phyloP scores from a whole-genome alignment of 2,113 vertebrate genomes.

The Paramormyrops kingsleyae region DNA sequence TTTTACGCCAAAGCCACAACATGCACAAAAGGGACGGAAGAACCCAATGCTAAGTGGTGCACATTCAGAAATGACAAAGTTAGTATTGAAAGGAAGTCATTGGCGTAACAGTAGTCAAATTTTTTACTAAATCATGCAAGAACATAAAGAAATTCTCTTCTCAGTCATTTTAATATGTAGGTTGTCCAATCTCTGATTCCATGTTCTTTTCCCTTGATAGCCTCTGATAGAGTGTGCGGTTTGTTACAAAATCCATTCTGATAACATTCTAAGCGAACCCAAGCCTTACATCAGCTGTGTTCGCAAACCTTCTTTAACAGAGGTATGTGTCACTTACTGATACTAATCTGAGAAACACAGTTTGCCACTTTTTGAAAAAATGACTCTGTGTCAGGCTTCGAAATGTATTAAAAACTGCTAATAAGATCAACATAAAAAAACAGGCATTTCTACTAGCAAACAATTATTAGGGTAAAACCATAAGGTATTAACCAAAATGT shows the following conservation, averaged over 20 bases:
- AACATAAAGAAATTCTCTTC: not conserved
- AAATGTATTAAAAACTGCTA: not conserved
- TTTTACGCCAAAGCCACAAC: conserved; percentile 57
- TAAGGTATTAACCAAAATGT: not conserved
- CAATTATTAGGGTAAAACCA: not conserved
- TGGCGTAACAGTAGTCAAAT: not conserved
- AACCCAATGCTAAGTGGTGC: conserved; percentile 33
- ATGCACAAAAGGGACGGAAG: conserved; percentile 43
- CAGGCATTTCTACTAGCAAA: not conserved
- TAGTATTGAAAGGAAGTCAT: conserved; percentile 20
- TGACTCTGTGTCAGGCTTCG: not conserved
- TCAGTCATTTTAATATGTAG: not conserved
- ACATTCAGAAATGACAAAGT: conserved; percentile 56
- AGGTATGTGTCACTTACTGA: conserved; percentile 36
- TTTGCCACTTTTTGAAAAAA: not conserved
- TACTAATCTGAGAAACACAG: not conserved
- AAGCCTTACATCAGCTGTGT: conserved; percentile 58
- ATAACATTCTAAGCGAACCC: conserved; percentile 46
- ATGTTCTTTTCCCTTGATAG: conserved; percentile 45
- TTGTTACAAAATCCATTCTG: conserved; percentile 55
- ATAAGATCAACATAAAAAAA: not conserved
- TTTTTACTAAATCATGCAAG: not conserved
- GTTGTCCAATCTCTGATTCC: conserved; percentile 23
- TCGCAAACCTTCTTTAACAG: conserved; percentile 48
- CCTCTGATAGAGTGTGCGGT: conserved; percentile 57